Evolutionary conservation across 1,140 invertebrate species (phyloP), one percentile per base, ranked within the genome.

Genomic region (Bombus fervidus): DNA sequence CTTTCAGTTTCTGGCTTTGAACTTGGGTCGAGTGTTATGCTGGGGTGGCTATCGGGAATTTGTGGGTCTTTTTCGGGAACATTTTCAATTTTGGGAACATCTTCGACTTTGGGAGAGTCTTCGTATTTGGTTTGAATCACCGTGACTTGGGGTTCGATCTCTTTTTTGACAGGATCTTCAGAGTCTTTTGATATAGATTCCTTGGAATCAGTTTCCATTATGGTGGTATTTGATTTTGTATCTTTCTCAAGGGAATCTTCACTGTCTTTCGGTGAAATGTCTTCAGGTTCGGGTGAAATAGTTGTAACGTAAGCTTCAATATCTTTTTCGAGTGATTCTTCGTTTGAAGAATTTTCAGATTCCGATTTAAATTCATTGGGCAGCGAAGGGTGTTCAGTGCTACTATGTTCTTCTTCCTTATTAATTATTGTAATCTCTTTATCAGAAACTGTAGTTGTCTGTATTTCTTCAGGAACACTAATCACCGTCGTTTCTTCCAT

Each of bases 401-500:
- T 39, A 18, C 1, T 13, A 13, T 66, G 10, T 13, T 47, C 74
- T 81, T 79, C 64, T 87, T 87, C 47, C 13, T 57, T 37, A 1
- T n/a, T 4, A 22, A 28, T 66, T 57, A 28, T 47, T 22, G 18
- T 37, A 9, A 22, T 53, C 22, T 47, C 66, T 68, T 59, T 12
- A 8, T 41, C 31, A 43, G 15, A 18, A 18, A 13, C 6, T 34
- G 10, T 59, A 1, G 31, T 80, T 43, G 47, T 64, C 8, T 89
- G 72, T 0, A n/a, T 28, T n/a, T 80, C 71, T 10, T 84, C 82
- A 9, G 37, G 31, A 37, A 43, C 12, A 39, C 18, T 73, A 13
- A 57, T 62, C 8, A 31, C 37, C 6, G 73, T 77, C 1, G 72
- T 69, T 13, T 86, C 74, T 5, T 88, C 80, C 8, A 64, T 15